Percentiles rank a stretch among this genome's conserved stretches.
These are phyloP conservation scores for Phocoena sinus DNA, from an alignment of 2,113 vertebrate genomes.

Conservation along the genomic window DNA sequence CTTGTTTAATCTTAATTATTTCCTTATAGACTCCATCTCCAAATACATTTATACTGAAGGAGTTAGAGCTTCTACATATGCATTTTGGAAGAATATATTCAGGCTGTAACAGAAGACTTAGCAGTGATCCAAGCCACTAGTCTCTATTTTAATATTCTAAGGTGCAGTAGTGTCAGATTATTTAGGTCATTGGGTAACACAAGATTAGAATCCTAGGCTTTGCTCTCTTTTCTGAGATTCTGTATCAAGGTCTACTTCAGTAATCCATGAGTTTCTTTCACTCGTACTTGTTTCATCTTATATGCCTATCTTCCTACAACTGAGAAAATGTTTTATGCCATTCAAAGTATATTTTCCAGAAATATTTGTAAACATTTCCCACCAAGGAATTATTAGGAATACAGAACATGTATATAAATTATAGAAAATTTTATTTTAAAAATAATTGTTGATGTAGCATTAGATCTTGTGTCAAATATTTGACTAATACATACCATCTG, in stretches of 20 bases:
- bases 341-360: neutral
- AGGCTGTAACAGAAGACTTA: neutral
- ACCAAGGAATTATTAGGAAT: neutral
- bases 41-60: neutral
- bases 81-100: neutral
- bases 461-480: neutral
- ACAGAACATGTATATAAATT: neutral
- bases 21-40: neutral
- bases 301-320: neutral
- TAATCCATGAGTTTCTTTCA: neutral
- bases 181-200: neutral
- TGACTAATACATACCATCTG: neutral
- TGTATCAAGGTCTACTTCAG: neutral
- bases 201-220: neutral
- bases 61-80: fast-evolving
- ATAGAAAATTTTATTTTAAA: neutral
- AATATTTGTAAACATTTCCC: neutral
- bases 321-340: neutral
- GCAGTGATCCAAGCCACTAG: fast-evolving
- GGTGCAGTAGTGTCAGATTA: fast-evolving
- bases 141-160: neutral
- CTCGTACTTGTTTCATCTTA: neutral
- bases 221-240: neutral
- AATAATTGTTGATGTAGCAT: neutral
- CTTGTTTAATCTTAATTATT: neutral